Conservation (phyloP, 2,888 invertebrate genomes). For the Andrena bucephala region DNA sequence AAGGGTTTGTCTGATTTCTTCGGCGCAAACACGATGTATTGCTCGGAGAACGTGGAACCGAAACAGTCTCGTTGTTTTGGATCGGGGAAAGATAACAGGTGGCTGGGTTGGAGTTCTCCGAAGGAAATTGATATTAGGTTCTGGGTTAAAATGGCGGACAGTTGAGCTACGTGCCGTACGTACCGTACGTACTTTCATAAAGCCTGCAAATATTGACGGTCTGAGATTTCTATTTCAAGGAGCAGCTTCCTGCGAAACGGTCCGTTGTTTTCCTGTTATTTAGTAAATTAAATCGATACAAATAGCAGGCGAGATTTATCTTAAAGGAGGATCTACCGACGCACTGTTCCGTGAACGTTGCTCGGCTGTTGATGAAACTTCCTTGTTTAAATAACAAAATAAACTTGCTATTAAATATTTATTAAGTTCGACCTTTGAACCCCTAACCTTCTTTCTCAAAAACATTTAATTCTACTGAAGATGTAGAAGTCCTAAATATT, state of each 20-base stretch:
- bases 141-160: conserved; percentile 40
- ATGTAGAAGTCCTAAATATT: too few relatives aligned
- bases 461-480: too few relatives aligned
- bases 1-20: background rate
- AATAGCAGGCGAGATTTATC: background rate
- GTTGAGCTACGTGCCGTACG: background rate
- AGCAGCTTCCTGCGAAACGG: background rate
- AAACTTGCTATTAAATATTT: background rate
- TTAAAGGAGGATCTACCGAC: background rate
- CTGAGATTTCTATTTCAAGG: conserved; percentile 40
- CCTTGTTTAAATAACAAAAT: background rate
- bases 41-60: background rate
- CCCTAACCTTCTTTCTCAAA: too few relatives aligned
- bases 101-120: conserved; percentile 22
- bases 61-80: conserved; percentile 31
- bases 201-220: conserved; percentile 45
- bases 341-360: background rate
- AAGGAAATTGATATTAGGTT: conserved; percentile 58
- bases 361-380: background rate
- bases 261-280: conserved; percentile 15
- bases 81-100: conserved; percentile 53
- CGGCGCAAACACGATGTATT: conserved; percentile 30
- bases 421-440: too few relatives aligned
- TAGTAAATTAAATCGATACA: conserved; percentile 37
- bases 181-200: conserved; percentile 41